Conservation (phyloP, 2,113 vertebrate species). For the Athene noctua region DNA sequence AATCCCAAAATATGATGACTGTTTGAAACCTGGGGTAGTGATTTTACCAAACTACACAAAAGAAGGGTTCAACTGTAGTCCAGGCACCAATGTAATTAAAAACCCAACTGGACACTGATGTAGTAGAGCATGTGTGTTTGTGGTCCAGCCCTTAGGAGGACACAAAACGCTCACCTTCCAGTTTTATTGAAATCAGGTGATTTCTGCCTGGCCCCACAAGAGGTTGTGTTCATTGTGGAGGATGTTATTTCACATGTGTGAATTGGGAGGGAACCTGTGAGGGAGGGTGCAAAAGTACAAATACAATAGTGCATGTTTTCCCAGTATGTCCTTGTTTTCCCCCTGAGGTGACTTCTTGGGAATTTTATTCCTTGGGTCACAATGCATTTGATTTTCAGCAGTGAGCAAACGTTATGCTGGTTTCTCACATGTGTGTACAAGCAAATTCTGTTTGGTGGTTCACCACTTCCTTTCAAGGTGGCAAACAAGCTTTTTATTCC, state of each 20-base stretch:
- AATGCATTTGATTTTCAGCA: neutral
- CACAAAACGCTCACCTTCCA: neutral
- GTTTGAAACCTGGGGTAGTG: neutral
- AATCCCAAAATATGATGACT: neutral
- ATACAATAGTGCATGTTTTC: neutral
- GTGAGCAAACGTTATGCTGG: fast-evolving
- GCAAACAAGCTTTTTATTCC: neutral
- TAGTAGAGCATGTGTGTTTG: fast-evolving
- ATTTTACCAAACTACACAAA: neutral
- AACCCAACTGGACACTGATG: neutral
- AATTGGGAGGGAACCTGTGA: neutral
- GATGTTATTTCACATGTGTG: fast-evolving
- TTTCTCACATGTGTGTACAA: neutral
- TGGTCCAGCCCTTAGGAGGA: neutral
- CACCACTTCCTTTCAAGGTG: neutral
- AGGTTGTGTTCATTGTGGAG: fast-evolving
- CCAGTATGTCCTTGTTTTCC: neutral
- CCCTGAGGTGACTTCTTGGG: fast-evolving
- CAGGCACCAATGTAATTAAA: neutral
- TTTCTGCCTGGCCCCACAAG: neutral
- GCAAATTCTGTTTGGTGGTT: neutral
- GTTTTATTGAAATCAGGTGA: neutral
- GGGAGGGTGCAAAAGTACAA: neutral
- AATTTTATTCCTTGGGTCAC: neutral
- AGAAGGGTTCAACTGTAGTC: neutral